Conservation (phyloP, 2,113 vertebrate genomes). For the Eretmochelys imbricata region DNA sequence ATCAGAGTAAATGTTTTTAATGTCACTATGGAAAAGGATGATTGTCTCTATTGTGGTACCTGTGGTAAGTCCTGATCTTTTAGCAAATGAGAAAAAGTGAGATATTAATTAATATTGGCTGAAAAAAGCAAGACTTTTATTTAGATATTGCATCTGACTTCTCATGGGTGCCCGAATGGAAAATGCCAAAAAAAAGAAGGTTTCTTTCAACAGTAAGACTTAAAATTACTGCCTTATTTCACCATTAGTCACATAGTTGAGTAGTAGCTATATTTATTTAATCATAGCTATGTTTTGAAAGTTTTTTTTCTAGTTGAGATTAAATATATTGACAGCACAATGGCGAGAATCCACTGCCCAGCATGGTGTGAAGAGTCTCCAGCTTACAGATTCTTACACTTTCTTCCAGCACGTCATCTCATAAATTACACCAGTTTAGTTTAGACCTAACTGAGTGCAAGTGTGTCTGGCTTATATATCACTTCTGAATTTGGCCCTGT, state of each 20-base stretch:
- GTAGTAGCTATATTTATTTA: neutral
- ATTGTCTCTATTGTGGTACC: constrained; percentile 3
- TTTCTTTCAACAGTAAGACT: rapidly evolving
- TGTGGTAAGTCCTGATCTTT: constrained; percentile 13
- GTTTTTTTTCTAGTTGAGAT: neutral
- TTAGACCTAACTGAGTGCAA: neutral
- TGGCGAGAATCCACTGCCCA: neutral
- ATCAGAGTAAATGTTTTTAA: constrained; percentile 42
- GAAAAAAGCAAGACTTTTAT: constrained; percentile 18
- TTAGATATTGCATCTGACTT: neutral
- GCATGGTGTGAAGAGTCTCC: neutral
- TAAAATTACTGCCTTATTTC: neutral
- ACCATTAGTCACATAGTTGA: neutral
- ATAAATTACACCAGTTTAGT: constrained; percentile 4
- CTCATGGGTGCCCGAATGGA: neutral
- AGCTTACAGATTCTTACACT: neutral
- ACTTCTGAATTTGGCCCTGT: neutral
- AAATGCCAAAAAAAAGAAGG: neutral
- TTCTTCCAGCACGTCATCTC: neutral
- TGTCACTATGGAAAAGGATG: constrained; percentile 31
- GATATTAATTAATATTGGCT: neutral
- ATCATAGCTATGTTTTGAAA: neutral
- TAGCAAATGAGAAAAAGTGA: constrained; percentile 2
- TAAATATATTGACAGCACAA: neutral
- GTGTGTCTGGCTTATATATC: neutral